These are phyloP conservation scores for Caenorhabditis sp. DNA, from an alignment of 2,888 invertebrate species.

Conservation along the genomic window DNA sequence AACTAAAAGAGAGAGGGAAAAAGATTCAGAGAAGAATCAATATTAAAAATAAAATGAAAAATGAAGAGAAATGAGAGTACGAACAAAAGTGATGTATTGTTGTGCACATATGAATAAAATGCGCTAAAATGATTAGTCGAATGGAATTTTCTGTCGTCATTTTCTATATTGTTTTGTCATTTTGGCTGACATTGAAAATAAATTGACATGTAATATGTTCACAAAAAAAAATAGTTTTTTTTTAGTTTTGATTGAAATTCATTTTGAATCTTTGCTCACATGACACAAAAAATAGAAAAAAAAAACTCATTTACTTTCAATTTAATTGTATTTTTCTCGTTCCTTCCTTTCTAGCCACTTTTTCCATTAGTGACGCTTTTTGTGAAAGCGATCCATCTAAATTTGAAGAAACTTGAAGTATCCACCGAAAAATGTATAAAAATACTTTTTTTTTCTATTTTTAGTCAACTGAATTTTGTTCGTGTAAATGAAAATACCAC, in stretches of 20 bases:
- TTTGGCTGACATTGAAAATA: too few relatives aligned
- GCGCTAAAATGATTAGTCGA: neutral
- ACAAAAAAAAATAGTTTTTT: too few relatives aligned
- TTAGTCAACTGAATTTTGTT: too few relatives aligned
- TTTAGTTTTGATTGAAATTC: neutral
- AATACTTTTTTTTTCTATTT: too few relatives aligned
- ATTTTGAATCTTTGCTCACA: neutral
- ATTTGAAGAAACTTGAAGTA: too few relatives aligned
- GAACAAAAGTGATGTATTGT: constrained; percentile 21
- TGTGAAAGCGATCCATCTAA: too few relatives aligned
- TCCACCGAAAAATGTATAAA: too few relatives aligned
- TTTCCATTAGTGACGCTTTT: neutral
- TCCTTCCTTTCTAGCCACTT: neutral
- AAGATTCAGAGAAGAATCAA: constrained; percentile 14
- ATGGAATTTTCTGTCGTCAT: neutral
- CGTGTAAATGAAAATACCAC: too few relatives aligned
- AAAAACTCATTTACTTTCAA: neutral
- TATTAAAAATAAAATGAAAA: constrained; percentile 8
- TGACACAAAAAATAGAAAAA: neutral
- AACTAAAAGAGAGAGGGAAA: constrained; percentile 8
- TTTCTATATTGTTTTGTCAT: neutral
- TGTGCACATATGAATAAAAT: neutral
- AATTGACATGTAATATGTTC: too few relatives aligned
- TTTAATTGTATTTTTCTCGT: neutral
- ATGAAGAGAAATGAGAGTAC: constrained; percentile 1